phyloP scores from a whole-genome alignment of 2,797 vertebrate species.

The Macrochelys suwanniensis region DNA sequence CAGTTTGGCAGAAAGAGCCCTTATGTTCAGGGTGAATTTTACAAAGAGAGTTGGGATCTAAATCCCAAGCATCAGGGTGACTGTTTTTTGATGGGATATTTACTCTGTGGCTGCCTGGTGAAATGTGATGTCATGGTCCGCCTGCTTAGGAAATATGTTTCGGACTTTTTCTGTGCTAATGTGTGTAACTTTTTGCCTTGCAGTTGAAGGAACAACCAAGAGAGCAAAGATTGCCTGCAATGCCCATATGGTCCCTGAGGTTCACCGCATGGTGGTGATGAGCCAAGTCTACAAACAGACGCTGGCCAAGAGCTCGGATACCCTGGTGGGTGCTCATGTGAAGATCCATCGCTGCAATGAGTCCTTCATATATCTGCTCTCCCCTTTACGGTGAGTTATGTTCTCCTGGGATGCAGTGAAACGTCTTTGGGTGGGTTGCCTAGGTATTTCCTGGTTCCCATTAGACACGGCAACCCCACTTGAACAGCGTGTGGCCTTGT shows the following conservation, averaged over 20 bases:
- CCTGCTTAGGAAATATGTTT: fast-evolving
- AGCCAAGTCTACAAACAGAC: constrained; percentile 96
- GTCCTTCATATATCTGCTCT: constrained; percentile 96
- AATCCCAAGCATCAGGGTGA: neutral
- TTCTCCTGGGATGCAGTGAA: neutral
- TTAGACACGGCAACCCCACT: neutral
- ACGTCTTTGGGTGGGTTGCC: neutral
- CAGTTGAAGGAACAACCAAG: constrained; percentile 93
- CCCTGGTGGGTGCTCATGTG: constrained; percentile 90
- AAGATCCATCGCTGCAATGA: constrained; percentile 93
- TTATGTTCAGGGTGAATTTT: neutral
- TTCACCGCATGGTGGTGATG: constrained; percentile 92
- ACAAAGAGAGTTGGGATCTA: neutral
- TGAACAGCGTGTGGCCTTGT: neutral
- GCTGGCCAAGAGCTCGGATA: constrained; percentile 94
- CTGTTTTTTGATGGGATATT: fast-evolving
- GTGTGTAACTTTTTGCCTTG: constrained; percentile 49
- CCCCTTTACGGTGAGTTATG: constrained; percentile 90
- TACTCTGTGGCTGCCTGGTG: neutral
- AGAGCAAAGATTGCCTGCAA: constrained; percentile 92
- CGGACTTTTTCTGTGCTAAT: neutral
- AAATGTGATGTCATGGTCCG: fast-evolving
- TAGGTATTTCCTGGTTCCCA: neutral
- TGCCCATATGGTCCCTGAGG: constrained; percentile 85
- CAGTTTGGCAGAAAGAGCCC: neutral